phyloP scores from a whole-genome alignment of 2,888 invertebrate genomes.

The Protonemura montana region DNA sequence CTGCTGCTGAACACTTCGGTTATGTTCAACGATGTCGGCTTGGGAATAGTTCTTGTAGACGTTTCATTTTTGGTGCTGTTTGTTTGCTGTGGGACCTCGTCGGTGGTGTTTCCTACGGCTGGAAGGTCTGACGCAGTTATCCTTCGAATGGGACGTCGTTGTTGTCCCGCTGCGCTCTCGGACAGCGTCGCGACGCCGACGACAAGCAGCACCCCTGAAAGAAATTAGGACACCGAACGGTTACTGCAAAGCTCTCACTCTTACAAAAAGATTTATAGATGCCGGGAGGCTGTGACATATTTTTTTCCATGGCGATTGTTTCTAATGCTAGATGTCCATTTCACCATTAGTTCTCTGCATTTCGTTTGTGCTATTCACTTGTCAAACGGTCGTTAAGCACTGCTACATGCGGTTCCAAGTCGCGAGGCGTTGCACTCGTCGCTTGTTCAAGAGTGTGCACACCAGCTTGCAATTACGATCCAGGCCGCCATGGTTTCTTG shows the following conservation, averaged over 20 bases:
- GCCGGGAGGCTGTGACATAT: background rate
- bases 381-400: background rate
- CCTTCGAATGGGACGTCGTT: constrained; percentile 26
- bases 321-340: background rate
- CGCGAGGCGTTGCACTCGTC: background rate
- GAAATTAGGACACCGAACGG: background rate
- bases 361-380: background rate
- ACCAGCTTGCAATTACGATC: background rate
- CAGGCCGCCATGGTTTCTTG: background rate
- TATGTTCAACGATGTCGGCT: background rate
- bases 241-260: background rate
- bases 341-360: background rate
- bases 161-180: background rate
- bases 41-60: background rate
- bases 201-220: constrained; percentile 8
- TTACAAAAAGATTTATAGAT: background rate
- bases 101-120: constrained; percentile 9
- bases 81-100: background rate
- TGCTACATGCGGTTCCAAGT: background rate
- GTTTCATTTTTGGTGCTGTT: background rate
- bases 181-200: background rate
- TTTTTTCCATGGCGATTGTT: background rate
- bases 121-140: constrained; percentile 40
- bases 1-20: constrained; percentile 22
- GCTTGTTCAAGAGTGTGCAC: background rate